A percentile compares a stretch with the other conserved stretches of the same genome.
These are phyloP conservation scores for Monochamus alternatus DNA, from an alignment of 2,888 invertebrate species.

Conservation along the genomic window DNA sequence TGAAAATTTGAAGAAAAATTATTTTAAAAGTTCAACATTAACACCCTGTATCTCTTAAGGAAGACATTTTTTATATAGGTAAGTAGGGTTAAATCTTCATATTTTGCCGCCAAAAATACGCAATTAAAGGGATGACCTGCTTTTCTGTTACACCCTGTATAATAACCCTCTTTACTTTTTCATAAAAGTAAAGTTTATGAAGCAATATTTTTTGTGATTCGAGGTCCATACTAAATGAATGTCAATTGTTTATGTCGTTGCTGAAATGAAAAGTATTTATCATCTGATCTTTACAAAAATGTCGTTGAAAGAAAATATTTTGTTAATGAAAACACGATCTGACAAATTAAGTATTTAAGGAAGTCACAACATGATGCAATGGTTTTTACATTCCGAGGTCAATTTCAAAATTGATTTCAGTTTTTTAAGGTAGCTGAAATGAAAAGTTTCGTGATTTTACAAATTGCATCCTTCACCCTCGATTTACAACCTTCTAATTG, in stretches of 20 bases:
- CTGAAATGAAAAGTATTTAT: conserved; percentile 24
- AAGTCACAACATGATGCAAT: conserved; percentile 14
- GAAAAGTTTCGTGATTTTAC: conserved; percentile 24
- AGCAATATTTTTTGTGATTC: background rate
- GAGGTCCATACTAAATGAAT: background rate
- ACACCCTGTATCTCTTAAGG: no score
- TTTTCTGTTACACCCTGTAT: background rate
- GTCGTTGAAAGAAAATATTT: background rate
- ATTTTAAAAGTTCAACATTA: no score
- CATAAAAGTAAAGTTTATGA: no score
- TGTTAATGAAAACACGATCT: background rate
- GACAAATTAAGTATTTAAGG: background rate
- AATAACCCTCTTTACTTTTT: background rate
- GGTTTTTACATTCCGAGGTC: conserved; percentile 13
- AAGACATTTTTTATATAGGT: no score
- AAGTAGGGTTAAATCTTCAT: no score
- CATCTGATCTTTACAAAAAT: background rate
- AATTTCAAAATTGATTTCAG: conserved; percentile 16
- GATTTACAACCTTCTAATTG: conserved; percentile 15
- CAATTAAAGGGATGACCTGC: no score
- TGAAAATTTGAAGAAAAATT: no score
- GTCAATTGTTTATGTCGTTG: background rate
- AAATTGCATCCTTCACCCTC: conserved; percentile 33
- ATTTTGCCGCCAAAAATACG: no score
- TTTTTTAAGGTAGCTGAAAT: conserved; percentile 23